Conservation (phyloP, 1,140 invertebrate genomes). For the Cherax quadricarinatus region DNA sequence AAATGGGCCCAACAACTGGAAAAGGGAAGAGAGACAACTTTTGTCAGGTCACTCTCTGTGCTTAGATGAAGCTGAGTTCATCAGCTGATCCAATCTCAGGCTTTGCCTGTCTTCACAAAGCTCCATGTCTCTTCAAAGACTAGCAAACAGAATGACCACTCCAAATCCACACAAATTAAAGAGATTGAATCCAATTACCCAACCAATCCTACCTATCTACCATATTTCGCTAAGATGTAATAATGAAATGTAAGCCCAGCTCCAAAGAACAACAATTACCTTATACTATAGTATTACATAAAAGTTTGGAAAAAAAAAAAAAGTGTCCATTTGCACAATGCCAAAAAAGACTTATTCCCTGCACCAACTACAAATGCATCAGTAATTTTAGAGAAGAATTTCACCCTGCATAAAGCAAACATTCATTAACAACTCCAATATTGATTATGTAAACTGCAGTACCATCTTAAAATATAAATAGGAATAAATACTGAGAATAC, state of each 20-base stretch:
- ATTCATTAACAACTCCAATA: no score
- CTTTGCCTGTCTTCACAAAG: conserved; percentile 6
- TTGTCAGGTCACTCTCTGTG: conserved; percentile 66
- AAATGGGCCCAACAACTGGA: conserved; percentile 72
- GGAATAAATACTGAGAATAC: background rate
- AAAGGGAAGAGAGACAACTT: conserved; percentile 70
- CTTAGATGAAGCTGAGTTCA: conserved; percentile 16
- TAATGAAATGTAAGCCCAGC: conserved; percentile 16
- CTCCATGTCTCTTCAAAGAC: conserved; percentile 26
- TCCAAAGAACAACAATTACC: conserved; percentile 3
- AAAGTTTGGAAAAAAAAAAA: conserved; percentile 8
- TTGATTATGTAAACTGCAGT: background rate
- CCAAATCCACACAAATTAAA: background rate
- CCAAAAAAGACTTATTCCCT: conserved; percentile 65
- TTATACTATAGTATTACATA: background rate
- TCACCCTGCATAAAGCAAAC: conserved; percentile 18
- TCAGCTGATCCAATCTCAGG: conserved; percentile 8
- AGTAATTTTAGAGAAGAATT: conserved; percentile 30
- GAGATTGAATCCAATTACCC: background rate
- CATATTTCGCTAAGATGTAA: conserved; percentile 55
- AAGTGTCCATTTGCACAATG: conserved; percentile 46
- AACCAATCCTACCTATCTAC: conserved; percentile 59
- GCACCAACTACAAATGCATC: conserved; percentile 64
- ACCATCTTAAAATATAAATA: background rate
- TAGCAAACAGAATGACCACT: conserved; percentile 20